Conservation (phyloP, 2,797 vertebrate species). For the Ceryle rudis region DNA sequence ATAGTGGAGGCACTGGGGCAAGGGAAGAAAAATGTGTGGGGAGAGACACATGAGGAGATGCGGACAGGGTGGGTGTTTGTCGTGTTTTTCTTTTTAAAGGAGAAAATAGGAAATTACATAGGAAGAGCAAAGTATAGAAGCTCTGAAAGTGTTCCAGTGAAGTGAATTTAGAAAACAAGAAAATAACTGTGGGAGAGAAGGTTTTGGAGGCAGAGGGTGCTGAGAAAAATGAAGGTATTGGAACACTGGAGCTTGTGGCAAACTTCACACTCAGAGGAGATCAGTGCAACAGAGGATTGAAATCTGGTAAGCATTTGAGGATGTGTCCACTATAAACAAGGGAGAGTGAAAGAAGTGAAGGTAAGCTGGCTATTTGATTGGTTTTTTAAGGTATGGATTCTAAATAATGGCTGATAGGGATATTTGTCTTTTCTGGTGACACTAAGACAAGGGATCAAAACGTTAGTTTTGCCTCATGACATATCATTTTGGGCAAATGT, state of each 20-base stretch:
- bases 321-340: rapidly evolving
- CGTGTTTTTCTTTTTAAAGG: neutral
- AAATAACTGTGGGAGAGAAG: neutral
- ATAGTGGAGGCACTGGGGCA: neutral
- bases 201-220: neutral
- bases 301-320: neutral
- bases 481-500: neutral
- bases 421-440: neutral
- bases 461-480: neutral
- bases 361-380: neutral
- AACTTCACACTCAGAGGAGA: neutral
- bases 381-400: neutral
- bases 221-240: neutral
- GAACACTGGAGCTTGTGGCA: neutral
- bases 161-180: neutral
- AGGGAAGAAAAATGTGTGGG: neutral
- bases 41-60: neutral
- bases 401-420: neutral
- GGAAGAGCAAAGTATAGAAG: neutral
- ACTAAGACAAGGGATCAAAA: neutral
- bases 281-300: neutral
- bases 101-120: neutral
- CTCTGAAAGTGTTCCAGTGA: neutral
- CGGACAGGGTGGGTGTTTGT: neutral
- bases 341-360: neutral